Base-by-base conservation (phyloP, 1,140 invertebrate genomes). In the Tetramorium alpestre region DNA sequence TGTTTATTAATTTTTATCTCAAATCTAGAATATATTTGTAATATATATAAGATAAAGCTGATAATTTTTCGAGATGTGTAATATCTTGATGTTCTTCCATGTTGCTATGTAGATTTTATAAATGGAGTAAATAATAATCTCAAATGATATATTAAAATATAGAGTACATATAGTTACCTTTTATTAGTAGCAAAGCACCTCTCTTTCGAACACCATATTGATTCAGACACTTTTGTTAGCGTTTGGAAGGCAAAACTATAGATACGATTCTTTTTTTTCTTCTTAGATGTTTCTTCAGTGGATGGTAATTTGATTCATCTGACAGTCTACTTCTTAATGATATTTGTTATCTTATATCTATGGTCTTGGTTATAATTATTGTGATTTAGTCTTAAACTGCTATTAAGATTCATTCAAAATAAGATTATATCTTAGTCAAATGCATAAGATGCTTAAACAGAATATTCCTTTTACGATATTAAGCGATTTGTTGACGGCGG, bases 111-210 rank as follows among this genome's bases (percentile, higher is more conserved):
- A n/a, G 2, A 65, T 77, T 41, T 44, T 47, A 44, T n/a, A 65
- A 49, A 18, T 78, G 22, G 33, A 60, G 67, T 49, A 54, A 67
- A n/a, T 56, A 44, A 69, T 22, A 22, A 73, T 33, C 8, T 41
- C 11, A 47, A 58, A 58, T 13, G 1, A 44, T 73, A 80, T 80
- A 13, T 2, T 1, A 41, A 49, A 64, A 84, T 60, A 87, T 6
- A 54, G 0, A 77, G 10, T 75, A 64, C 54, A 73, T 51, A 28
- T 82, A 44, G 7, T 86, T 90, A 90, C 90, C 89, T 91, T 86
- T 91, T 25, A 69, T 86, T 33, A 33, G 16, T 18, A 44, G 87
- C 33, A 81, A 65, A 8, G 33, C 67, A 62, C 13, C 25, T 82
- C 38, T 90, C 44, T 86, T 47, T 85, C 28, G 56, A 49, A 51